Base-by-base conservation (phyloP, 2,797 vertebrate species). In the Erpetoichthys calabaricus region DNA sequence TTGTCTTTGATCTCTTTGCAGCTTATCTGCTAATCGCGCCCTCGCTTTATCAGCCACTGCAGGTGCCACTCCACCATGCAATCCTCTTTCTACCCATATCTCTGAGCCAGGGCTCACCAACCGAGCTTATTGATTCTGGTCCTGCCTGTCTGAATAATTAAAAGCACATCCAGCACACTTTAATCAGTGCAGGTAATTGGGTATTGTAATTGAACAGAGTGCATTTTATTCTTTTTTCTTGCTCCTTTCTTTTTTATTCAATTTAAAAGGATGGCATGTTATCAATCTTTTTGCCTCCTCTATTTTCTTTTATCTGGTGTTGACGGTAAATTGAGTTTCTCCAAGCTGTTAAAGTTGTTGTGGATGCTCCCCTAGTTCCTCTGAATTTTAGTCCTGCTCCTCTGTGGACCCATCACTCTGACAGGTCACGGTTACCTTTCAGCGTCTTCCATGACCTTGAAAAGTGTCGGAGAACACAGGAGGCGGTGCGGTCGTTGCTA, bases 181-280 rank as follows among this genome's bases (percentile, higher is more conserved):
- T 84, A 87, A 89, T 83, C 88, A 86, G 86, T 83, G 79, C 60
- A 75, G 80, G 75, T 87, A 89, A 89, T 90, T 82, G 81, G 77
- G 74, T 84, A 85, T 83, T 82, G 80, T 84, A 89, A 89, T 88
- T 87, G 81, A 81, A 87, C 80, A 75, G 75, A 75, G 45, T 47
- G n/a, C 70, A 47, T 78, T 73, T 71, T 75, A 70, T 75, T 74
- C 67, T 71, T 70, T 56, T 43, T 8, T 54, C 58, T 58, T 61
- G 62, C 60, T 9, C 44, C 44, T 59, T 44, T 43, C 49, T 44
- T 41, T 46, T 55, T 8, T 6, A 7, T 4, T 41, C 25, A 51
- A 9, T 45, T 55, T 42, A 45, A 51, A 8, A 42, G 41, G 10
- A 7, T 5, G n/a, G 10, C 8, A 43, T 56, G 44, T 55, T 56